These are phyloP conservation scores for Piscicola geometra DNA, from an alignment of 2,888 invertebrate species.

Conservation along the genomic window DNA sequence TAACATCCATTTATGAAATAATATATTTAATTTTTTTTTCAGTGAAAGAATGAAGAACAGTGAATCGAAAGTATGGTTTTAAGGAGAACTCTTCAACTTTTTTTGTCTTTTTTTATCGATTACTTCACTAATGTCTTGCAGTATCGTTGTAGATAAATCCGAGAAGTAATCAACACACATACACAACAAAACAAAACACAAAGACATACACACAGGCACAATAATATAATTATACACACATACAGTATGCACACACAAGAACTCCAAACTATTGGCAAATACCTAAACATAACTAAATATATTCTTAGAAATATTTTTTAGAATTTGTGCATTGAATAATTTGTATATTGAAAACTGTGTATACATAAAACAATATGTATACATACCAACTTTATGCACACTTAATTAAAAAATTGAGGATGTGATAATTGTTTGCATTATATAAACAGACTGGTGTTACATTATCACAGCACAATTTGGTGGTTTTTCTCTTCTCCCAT, in stretches of 20 bases:
- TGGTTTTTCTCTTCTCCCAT: background rate
- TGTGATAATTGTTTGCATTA: slow-evolving; percentile 2
- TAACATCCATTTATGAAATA: too few relatives aligned
- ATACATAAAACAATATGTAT: background rate
- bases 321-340: slow-evolving; percentile 7
- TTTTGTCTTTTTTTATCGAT: background rate
- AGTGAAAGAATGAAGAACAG: background rate
- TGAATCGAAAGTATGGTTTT: background rate
- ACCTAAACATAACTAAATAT: background rate
- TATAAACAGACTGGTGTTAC: slow-evolving; percentile 8
- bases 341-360: slow-evolving; percentile 9
- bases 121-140: background rate
- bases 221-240: too few relatives aligned
- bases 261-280: background rate
- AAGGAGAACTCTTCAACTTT: background rate
- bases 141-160: slow-evolving; percentile 18
- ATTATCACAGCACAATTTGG: background rate
- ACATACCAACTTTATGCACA: background rate
- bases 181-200: background rate
- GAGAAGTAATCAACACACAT: background rate
- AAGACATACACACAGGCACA: too few relatives aligned
- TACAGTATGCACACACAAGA: background rate
- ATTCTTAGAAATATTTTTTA: slow-evolving; percentile 4
- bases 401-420: background rate
- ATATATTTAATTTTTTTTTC: background rate